phyloP scores from a whole-genome alignment of 2,113 vertebrate species.

The Rhinoderma darwinii region DNA sequence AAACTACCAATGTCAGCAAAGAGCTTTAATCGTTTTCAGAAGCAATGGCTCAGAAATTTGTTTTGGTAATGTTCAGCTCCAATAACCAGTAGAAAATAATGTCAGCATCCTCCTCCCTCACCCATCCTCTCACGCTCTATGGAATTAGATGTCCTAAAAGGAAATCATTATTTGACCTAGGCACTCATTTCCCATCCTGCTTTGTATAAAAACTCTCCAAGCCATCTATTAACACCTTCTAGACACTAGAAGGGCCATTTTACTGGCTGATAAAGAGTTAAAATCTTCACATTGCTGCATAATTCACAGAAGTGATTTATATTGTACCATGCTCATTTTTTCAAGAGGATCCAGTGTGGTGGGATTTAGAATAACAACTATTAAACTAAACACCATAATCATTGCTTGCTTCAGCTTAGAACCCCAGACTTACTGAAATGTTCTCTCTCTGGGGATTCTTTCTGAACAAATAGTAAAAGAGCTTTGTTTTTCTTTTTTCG shows the following conservation, averaged over 20 bases:
- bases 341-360: neutral
- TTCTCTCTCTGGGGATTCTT: constrained; percentile 30
- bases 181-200: neutral
- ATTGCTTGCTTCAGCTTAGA: neutral
- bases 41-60: constrained; percentile 15
- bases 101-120: constrained; percentile 1
- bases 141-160: neutral
- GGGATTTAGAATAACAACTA: constrained; percentile 20
- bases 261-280: neutral
- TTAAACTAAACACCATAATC: constrained; percentile 23
- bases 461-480: neutral
- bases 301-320: neutral
- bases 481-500: neutral
- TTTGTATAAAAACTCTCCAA: neutral
- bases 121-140: no score
- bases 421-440: constrained; percentile 34
- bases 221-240: neutral
- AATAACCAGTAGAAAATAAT: constrained; percentile 19
- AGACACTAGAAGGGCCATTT: neutral
- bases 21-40: constrained; percentile 8
- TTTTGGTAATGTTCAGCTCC: constrained; percentile 13
- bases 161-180: neutral
- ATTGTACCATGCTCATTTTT: neutral
- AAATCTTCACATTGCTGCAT: neutral
- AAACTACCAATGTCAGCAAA: constrained; percentile 20